Conservation (phyloP, 2,888 invertebrate genomes). For the Brachycybe producta region DNA sequence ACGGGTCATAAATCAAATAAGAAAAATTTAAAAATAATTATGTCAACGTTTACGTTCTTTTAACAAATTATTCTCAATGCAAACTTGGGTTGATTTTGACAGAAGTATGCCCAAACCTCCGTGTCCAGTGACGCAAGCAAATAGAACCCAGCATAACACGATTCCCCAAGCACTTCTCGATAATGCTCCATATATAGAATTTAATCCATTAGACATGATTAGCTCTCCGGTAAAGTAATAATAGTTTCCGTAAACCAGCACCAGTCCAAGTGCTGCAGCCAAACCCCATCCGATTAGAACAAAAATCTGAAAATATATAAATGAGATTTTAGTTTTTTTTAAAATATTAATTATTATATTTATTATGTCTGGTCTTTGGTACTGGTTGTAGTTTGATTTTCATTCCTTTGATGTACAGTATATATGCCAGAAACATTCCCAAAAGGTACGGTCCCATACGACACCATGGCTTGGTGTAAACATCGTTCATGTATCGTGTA, state of each 20-base stretch:
- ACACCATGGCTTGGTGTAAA: slow-evolving; percentile 26
- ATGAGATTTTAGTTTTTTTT: not conserved
- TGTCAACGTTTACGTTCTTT: too few species aligned
- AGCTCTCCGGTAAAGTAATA: not conserved
- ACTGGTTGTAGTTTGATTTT: slow-evolving; percentile 15
- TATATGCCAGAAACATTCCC: slow-evolving; percentile 24
- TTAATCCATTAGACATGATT: not conserved
- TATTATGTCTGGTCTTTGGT: too few species aligned
- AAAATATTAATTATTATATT: not conserved
- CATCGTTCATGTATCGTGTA: slow-evolving; percentile 4
- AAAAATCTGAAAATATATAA: not conserved
- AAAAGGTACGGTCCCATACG: slow-evolving; percentile 26
- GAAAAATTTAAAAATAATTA: too few species aligned
- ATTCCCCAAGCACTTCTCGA: slow-evolving; percentile 10
- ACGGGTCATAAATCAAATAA: too few species aligned
- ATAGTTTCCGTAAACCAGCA: slow-evolving; percentile 8
- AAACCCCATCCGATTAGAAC: slow-evolving; percentile 11
- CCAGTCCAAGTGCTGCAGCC: slow-evolving; percentile 2
- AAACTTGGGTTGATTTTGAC: too few species aligned
- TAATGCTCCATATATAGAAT: slow-evolving; percentile 5
- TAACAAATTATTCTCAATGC: too few species aligned
- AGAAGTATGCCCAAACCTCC: too few species aligned
- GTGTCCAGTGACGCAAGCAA: slow-evolving; percentile 12
- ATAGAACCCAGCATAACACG: slow-evolving; percentile 11
- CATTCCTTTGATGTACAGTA: slow-evolving; percentile 20